Percentiles rank a stretch among this genome's conserved stretches.
Evolutionary conservation across 2,888 invertebrate genomes (phyloP).

Genomic region (Tetranychus truncatus): DNA sequence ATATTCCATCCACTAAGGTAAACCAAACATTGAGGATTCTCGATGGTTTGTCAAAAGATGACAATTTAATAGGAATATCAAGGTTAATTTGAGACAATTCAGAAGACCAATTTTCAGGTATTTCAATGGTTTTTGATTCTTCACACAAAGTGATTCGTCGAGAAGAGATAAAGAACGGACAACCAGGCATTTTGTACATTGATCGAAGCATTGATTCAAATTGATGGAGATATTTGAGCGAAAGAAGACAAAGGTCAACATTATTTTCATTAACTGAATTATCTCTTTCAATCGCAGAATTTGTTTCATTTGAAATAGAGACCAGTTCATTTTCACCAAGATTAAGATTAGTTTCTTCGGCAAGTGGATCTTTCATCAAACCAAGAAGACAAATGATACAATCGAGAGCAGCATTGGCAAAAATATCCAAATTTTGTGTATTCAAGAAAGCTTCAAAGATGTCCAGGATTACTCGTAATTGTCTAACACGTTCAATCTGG

Average conservation of each 20-base stretch:
- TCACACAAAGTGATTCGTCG: not conserved
- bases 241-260: conserved; percentile 40
- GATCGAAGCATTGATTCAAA: conserved; percentile 68
- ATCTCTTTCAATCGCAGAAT: not conserved
- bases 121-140: conserved; percentile 15
- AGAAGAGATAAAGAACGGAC: conserved; percentile 63
- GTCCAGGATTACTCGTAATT: conserved; percentile 42
- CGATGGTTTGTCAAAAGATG: conserved; percentile 41
- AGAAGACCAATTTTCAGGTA: not conserved
- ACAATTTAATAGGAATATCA: conserved; percentile 33
- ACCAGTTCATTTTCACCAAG: not conserved
- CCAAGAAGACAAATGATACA: conserved; percentile 73
- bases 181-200: conserved; percentile 80
- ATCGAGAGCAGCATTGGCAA: conserved; percentile 80
- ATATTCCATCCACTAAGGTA: conserved; percentile 58
- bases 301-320: not conserved
- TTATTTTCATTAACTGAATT: conserved; percentile 39
- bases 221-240: conserved; percentile 61
- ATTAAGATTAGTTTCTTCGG: not conserved
- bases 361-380: conserved; percentile 23
- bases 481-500: conserved; percentile 22
- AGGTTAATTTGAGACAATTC: not conserved
- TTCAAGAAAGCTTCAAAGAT: conserved; percentile 82
- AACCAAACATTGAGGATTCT: conserved; percentile 75
- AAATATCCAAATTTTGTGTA: conserved; percentile 77